Evolutionary conservation across 2,888 invertebrate genomes (phyloP).

Genomic region (Lysandra coridon): DNA sequence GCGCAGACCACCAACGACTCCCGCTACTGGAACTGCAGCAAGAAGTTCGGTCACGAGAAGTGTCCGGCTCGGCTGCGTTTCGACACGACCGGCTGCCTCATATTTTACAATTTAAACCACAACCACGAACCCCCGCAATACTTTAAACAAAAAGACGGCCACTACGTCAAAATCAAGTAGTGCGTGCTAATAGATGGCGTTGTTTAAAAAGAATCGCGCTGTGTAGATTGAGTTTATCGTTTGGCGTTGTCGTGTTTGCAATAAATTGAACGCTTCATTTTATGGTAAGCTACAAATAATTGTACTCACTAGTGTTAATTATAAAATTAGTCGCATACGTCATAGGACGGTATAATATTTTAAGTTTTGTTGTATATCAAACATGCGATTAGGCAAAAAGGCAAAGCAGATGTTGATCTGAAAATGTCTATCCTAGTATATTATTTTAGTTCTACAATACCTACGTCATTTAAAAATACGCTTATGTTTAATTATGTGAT

Average conservation of each 20-base stretch:
- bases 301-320: constrained; percentile 1
- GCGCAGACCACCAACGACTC: constrained; percentile 42
- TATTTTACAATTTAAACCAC: constrained; percentile 37
- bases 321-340: no score
- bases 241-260: constrained; percentile 9
- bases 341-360: background rate
- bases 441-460: background rate
- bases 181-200: background rate
- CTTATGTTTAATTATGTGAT: background rate
- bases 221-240: background rate
- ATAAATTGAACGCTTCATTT: background rate
- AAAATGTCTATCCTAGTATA: background rate
- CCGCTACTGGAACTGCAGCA: constrained; percentile 48
- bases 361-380: background rate
- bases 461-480: background rate
- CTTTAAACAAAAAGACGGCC: constrained; percentile 38
- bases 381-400: background rate
- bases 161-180: constrained; percentile 32
- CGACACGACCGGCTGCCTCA: constrained; percentile 37
- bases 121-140: constrained; percentile 39
- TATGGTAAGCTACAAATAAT: background rate
- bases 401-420: background rate
- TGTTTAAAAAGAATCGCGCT: background rate
- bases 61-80: constrained; percentile 46
- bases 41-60: constrained; percentile 41